phyloP scores from a whole-genome alignment of 2,797 vertebrate genomes.

The Tiaroga cobitis region DNA sequence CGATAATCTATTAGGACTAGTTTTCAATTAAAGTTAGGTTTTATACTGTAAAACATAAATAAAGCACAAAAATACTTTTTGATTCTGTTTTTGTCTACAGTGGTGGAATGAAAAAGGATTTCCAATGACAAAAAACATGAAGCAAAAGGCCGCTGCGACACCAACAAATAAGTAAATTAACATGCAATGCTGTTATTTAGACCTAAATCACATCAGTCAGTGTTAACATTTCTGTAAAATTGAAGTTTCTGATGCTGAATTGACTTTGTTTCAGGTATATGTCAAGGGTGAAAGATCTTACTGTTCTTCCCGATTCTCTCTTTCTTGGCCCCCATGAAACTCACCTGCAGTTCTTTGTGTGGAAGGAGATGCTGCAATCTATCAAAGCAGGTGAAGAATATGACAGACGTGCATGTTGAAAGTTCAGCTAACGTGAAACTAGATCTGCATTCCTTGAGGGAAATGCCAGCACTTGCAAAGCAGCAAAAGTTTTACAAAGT shows the following conservation, averaged over 20 bases:
- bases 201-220: background rate
- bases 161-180: conserved; percentile 30
- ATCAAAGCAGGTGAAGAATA: conserved; percentile 56
- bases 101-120: conserved; percentile 58
- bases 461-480: background rate
- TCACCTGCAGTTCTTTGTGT: conserved; percentile 70
- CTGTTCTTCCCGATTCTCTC: conserved; percentile 53
- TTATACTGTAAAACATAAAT: background rate
- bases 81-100: background rate
- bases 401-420: background rate
- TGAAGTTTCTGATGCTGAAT: background rate
- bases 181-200: background rate
- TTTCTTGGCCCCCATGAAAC: conserved; percentile 65
- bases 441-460: background rate
- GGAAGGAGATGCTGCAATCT: conserved; percentile 70
- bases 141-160: background rate
- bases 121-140: conserved; percentile 37
- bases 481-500: background rate
- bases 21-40: background rate
- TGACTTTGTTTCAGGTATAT: conserved; percentile 28
- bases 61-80: background rate
- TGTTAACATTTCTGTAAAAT: background rate
- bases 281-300: conserved; percentile 32
- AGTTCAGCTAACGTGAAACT: background rate
- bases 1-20: background rate